Conservation (phyloP, 2,888 invertebrate species). For the Siphlonurus alternatus region DNA sequence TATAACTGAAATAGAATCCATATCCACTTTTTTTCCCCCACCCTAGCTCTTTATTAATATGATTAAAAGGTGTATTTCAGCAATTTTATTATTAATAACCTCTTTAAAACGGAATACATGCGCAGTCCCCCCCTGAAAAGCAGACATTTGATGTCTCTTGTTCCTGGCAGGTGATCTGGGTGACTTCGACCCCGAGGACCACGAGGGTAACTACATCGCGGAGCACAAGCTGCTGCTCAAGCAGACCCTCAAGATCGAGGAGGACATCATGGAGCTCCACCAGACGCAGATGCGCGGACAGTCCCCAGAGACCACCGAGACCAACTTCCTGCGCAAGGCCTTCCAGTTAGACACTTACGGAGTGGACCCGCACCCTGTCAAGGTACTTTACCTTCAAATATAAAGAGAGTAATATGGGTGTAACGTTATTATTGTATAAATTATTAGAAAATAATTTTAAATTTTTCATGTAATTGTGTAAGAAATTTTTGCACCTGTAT, state of each 20-base stretch:
- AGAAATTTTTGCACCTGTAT: too few relatives aligned
- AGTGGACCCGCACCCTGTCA: constrained; percentile 94
- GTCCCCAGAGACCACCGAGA: constrained; percentile 73
- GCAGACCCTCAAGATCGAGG: constrained; percentile 83
- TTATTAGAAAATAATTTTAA: not conserved
- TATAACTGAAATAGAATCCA: too few relatives aligned
- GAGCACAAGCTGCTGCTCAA: constrained; percentile 82
- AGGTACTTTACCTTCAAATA: constrained; percentile 36
- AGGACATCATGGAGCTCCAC: constrained; percentile 84
- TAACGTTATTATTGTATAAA: not conserved
- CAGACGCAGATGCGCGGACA: constrained; percentile 73
- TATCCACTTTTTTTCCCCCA: too few relatives aligned
- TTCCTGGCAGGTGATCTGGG: constrained; percentile 94
- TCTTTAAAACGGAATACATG: too few relatives aligned
- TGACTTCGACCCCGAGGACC: constrained; percentile 78
- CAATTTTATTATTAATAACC: too few relatives aligned
- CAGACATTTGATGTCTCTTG: too few relatives aligned
- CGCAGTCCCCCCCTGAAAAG: too few relatives aligned
- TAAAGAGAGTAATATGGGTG: not conserved
- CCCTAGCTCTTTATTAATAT: too few relatives aligned
- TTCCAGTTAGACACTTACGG: constrained; percentile 91
- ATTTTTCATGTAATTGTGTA: too few relatives aligned
- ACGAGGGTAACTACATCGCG: constrained; percentile 76
- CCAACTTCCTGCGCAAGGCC: constrained; percentile 78
- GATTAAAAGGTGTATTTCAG: too few relatives aligned